Evolutionary conservation across 2,113 vertebrate species (phyloP).

Genomic region (Scomber colias): DNA sequence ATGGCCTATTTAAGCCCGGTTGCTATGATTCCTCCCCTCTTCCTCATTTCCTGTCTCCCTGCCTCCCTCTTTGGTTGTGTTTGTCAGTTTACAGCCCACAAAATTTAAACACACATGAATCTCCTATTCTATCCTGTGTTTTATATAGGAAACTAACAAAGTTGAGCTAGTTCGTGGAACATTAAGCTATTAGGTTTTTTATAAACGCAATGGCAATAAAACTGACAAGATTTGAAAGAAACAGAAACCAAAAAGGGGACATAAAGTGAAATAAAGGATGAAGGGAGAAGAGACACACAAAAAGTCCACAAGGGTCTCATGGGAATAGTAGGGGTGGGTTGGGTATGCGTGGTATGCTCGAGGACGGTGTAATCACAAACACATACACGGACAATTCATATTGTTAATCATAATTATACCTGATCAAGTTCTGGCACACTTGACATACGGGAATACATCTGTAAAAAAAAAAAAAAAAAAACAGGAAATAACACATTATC

Average conservation of each 20-base stretch:
- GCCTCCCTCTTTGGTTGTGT: constrained; percentile 31
- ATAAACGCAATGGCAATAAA: neutral
- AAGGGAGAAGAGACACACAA: neutral
- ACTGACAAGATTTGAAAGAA: neutral
- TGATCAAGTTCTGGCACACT: constrained; percentile 94
- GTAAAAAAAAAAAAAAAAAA: constrained; percentile 60
- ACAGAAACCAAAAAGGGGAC: neutral
- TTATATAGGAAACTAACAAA: no score
- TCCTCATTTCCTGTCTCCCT: constrained; percentile 33
- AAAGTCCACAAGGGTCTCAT: neutral
- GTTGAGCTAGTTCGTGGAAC: no score
- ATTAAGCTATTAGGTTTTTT: neutral
- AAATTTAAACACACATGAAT: neutral
- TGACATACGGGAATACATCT: constrained; percentile 93
- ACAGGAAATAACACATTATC: constrained; percentile 59
- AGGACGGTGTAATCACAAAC: neutral
- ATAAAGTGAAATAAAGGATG: neutral
- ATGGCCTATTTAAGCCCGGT: neutral
- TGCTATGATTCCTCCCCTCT: neutral
- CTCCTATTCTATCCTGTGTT: no score
- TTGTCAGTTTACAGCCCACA: constrained; percentile 7
- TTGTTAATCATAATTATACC: constrained; percentile 80
- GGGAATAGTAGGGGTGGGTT: no score
- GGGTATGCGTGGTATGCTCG: neutral
- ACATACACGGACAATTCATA: neutral